Evolutionary conservation across 2,888 invertebrate genomes (phyloP), one percentile per base, ranked within the genome.

Genomic region (Phengaris arion): DNA sequence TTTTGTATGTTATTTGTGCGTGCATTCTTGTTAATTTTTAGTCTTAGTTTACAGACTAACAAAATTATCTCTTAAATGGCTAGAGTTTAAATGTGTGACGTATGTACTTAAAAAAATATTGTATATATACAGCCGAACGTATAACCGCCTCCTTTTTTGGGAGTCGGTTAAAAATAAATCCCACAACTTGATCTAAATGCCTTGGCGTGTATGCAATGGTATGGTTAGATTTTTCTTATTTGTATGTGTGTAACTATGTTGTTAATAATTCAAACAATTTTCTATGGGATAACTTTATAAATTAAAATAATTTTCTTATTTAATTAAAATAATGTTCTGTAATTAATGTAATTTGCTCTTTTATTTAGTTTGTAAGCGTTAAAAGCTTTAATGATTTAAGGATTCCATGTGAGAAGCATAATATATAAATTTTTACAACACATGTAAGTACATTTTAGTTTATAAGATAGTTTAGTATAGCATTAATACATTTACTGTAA

Each of bases 361-460:
- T 72, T 72, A 72, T 54, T 54, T 72, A 72, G 72, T 72, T 45
- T 72, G 6, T 72, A 72, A 72, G 72, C 9, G 10, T 72, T 70
- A 15, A 72, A 54, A 72, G 72, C 72, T 72, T 72, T 72, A 72
- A 72, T 72, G 22, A 54, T 72, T 72, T 51, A 22, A 8, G 51
- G 35, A 72, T 72, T 72, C 72, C 72, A 72, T 6, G 72, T 54
- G 72, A 72, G 51, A 35, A 54, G 72, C 72, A 72, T 54, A 72
- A 72, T 72, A 72, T 72, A 54, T 54, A 13, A 52, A 54, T 13
- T 72, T 52, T 64, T 72, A 72, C 72, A 72, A 72, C 12, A 64
- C 6, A 13, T 35, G 13, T 64, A 45, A 35, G 15, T 15, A 15
- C n/a, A 64, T 64, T 64, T 35, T 45, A 64, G 64, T 45, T 22